A percentile compares a stretch with the other conserved stretches of the same genome.
Conservation (phyloP, 2,797 vertebrate genomes). For the Oreochromis grahami region DNA sequence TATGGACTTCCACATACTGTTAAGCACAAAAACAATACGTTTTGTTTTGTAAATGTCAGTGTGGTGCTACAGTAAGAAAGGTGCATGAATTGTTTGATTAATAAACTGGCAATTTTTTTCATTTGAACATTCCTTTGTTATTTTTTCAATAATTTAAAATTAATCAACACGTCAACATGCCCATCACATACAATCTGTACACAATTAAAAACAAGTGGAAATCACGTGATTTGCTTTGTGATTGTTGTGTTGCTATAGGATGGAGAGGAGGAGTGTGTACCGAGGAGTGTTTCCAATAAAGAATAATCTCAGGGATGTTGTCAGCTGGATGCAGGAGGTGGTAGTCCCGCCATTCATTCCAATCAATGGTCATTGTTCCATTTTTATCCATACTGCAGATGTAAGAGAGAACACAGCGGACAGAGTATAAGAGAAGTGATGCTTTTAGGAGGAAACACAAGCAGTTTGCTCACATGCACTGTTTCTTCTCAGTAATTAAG, state of each 20-base stretch:
- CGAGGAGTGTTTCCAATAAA: slow-evolving; percentile 98
- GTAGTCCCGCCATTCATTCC: slow-evolving; percentile 96
- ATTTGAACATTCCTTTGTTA: not conserved
- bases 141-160: not conserved
- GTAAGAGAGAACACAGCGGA: not conserved
- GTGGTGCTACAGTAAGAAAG: not conserved
- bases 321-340: slow-evolving; percentile 92
- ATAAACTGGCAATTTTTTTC: not conserved
- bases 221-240: not conserved
- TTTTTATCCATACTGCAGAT: slow-evolving; percentile 92
- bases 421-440: not conserved
- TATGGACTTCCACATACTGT: not conserved
- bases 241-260: not conserved
- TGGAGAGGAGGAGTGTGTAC: slow-evolving; percentile 66
- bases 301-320: slow-evolving; percentile 96
- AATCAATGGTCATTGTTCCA: slow-evolving; percentile 96
- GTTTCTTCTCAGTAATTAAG: not conserved
- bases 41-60: not conserved
- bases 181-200: not conserved
- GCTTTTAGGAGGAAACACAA: not conserved
- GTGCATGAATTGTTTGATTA: not conserved
- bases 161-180: fast-evolving
- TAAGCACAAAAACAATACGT: too few relatives aligned
- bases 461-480: not conserved
- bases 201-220: not conserved